Base-by-base conservation (phyloP, 2,888 invertebrate genomes). In the Balanococcus diminutus region DNA sequence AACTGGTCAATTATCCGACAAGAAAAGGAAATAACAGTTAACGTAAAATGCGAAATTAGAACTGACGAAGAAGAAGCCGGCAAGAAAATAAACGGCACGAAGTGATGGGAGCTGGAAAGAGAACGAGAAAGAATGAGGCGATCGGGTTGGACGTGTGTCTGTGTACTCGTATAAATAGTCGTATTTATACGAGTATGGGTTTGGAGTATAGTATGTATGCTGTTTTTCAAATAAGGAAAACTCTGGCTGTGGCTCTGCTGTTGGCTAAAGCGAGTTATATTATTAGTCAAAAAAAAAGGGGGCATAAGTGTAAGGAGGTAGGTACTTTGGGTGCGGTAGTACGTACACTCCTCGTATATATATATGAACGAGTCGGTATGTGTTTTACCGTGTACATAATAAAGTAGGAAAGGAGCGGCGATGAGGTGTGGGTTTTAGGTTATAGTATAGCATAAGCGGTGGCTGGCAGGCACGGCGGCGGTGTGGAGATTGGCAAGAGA, bases 31-130 rank as follows among this genome's bases (percentile, higher is more conserved):
- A 84, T 84, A 84, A 84, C 84, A 84, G 84, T 84, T 84, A 84
- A 84, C 84, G 84, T 84, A 46, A 84, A 84, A 84, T 84, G 84
- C 84, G 84, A 84, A 84, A 84, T 84, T 84, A 84, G 75, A 84
- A 84, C 84, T 75, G 84, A 84, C 84, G 84, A 84, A 84, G 84
- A 84, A 84, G 84, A 72, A 72, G 79, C 56, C 67, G 56, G 56
- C 28, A 84, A 84, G 75, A 84, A 75, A 84, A 84, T 75, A 46
- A n/a, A 72, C 25, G 72, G 16, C 42, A 36, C 51, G 51, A n/a
- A 9, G 42, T 36, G 8, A 36, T 36, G 36, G 36, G 36, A 36
- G 19, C 19, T 51, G 51, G 19, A n/a, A 4, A 51, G 51, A 51
- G 8, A 51, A n/a, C n/a, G 8, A 51, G 51, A 51, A 19, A 51